A percentile compares a stretch with the other conserved stretches of the same genome.
phyloP scores from a whole-genome alignment of 2,113 vertebrate genomes.

The Alectura lathami region DNA sequence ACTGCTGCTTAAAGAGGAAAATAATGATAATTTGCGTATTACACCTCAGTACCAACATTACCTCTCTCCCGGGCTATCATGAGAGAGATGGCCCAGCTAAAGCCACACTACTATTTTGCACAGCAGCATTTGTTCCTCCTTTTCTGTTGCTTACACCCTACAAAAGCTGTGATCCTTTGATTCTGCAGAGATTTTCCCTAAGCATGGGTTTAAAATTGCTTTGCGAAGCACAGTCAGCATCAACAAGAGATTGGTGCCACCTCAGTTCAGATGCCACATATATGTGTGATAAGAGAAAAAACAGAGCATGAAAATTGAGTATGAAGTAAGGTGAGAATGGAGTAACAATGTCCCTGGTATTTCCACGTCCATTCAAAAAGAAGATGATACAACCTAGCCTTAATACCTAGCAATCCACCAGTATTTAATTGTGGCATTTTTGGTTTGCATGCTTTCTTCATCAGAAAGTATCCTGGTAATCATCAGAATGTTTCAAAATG shows the following conservation, averaged over 20 bases:
- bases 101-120: not conserved
- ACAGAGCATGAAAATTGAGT: not conserved
- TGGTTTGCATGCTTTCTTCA: not conserved
- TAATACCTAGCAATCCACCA: not conserved
- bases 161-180: rapidly evolving
- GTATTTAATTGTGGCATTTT: not conserved
- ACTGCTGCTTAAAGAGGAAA: not conserved
- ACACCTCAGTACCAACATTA: not conserved
- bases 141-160: not conserved
- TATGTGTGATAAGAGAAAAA: not conserved
- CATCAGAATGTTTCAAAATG: not conserved
- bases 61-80: not conserved
- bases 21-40: not conserved
- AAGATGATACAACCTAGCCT: not conserved
- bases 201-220: not conserved
- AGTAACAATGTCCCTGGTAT: not conserved
- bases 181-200: not conserved
- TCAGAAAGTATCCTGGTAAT: not conserved
- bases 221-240: not conserved
- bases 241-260: rapidly evolving
- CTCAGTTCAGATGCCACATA: not conserved
- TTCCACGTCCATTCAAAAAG: not conserved
- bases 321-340: not conserved
- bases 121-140: not conserved
- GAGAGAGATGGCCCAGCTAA: not conserved